Percentiles rank a stretch among this genome's conserved stretches.
These are phyloP conservation scores for Anarsia innoxiella DNA, from an alignment of 2,888 invertebrate genomes.

Conservation along the genomic window DNA sequence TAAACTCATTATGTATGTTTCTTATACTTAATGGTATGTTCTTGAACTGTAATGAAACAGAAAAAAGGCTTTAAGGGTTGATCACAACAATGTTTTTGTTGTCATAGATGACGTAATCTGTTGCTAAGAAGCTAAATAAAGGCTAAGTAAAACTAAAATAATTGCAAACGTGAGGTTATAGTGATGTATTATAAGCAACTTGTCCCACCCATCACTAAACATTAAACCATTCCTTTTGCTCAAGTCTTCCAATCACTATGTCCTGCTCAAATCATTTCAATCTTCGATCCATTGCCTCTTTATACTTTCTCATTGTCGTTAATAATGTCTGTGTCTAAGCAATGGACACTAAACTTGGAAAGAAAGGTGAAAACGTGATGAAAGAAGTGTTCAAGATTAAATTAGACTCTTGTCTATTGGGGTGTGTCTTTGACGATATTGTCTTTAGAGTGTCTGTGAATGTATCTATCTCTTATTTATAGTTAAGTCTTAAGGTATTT, in stretches of 20 bases:
- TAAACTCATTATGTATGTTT: too few species aligned
- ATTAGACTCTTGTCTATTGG: conserved; percentile 31
- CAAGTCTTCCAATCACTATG: conserved; percentile 55
- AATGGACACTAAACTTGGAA: conserved; percentile 23
- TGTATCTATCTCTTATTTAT: conserved; percentile 37
- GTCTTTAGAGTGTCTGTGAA: conserved; percentile 27
- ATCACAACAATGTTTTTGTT: too few species aligned
- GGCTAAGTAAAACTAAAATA: too few species aligned
- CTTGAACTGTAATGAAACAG: too few species aligned
- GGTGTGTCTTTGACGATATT: conserved; percentile 32
- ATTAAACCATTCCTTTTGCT: conserved; percentile 25
- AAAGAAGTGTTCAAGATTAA: conserved; percentile 48
- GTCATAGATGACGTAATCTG: too few species aligned
- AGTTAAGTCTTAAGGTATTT: conserved; percentile 30
- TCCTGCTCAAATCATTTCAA: conserved; percentile 36
- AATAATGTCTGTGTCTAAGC: conserved; percentile 32
- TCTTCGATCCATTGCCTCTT: conserved; percentile 4
- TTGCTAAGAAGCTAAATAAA: too few species aligned
- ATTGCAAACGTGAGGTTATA: too few species aligned
- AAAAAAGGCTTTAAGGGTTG: too few species aligned
- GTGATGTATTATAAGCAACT: too few species aligned
- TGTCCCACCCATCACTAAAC: too few species aligned
- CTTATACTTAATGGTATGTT: too few species aligned
- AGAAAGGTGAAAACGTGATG: conserved; percentile 20
- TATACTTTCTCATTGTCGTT: conserved; percentile 1